These are phyloP conservation scores for Sitta europaea DNA, from an alignment of 2,113 vertebrate species.

Conservation along the genomic window DNA sequence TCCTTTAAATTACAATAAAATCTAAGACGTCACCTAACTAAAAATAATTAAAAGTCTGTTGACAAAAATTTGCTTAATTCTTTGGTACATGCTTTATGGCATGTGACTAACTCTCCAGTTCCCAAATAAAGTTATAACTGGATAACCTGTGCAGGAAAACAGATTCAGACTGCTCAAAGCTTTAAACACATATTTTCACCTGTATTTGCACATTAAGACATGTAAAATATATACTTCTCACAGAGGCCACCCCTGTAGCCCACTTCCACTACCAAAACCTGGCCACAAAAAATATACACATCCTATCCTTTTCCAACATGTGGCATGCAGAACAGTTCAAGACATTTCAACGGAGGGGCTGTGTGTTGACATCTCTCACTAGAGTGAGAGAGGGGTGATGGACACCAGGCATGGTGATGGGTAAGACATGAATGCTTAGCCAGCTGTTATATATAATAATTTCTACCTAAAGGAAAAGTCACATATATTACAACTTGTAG, in stretches of 20 bases:
- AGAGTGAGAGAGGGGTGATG: not conserved
- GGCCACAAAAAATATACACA: not conserved
- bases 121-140: not conserved
- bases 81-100: not conserved
- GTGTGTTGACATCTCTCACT: not conserved
- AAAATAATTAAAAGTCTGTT: constrained; percentile 19
- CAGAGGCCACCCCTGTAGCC: not conserved
- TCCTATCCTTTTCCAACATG: not conserved
- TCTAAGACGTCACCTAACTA: not conserved
- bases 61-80: constrained; percentile 6
- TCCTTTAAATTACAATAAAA: constrained; percentile 25
- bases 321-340: not conserved
- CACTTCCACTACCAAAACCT: not conserved
- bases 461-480: not conserved
- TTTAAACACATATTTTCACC: not conserved
- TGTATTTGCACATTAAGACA: not conserved
- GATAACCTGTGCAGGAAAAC: not conserved
- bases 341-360: not conserved
- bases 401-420: not conserved
- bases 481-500: not conserved
- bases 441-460: not conserved
- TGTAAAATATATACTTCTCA: not conserved
- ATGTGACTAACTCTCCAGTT: not conserved
- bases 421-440: not conserved
- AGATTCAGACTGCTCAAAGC: not conserved